Evolutionary conservation across 2,888 invertebrate genomes (phyloP).

Genomic region (Callyntrura guangdongensis): DNA sequence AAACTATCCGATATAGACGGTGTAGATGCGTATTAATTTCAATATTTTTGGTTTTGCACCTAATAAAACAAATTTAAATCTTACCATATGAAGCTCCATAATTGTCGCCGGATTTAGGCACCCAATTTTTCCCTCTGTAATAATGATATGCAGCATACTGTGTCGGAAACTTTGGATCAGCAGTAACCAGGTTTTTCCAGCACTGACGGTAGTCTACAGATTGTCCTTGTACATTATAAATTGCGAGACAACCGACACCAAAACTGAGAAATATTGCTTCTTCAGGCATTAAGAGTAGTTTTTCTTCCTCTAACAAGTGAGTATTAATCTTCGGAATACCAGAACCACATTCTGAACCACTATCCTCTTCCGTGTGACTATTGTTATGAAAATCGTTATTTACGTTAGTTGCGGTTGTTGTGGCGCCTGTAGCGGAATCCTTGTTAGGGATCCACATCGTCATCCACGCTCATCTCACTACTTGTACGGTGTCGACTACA

Average conservation of each 20-base stretch:
- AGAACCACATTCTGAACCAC: not conserved
- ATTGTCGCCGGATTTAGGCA: conserved; percentile 80
- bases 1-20: conserved; percentile 4
- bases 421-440: too few species aligned
- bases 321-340: conserved; percentile 34
- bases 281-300: conserved; percentile 82
- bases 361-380: not conserved
- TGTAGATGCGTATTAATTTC: conserved; percentile 1
- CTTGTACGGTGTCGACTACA: conserved; percentile 23
- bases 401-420: not conserved
- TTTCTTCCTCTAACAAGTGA: conserved; percentile 78
- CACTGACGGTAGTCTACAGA: conserved; percentile 75
- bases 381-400: not conserved
- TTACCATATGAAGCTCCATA: conserved; percentile 83
- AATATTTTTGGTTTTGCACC: conserved; percentile 4
- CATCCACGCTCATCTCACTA: conserved; percentile 63
- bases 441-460: not conserved
- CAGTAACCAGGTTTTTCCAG: conserved; percentile 80
- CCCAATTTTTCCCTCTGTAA: conserved; percentile 84
- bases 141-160: conserved; percentile 84
- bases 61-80: too few species aligned
- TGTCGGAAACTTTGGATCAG: conserved; percentile 81
- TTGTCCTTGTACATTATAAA: conserved; percentile 76
- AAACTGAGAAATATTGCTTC: conserved; percentile 84
- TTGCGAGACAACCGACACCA: conserved; percentile 82